These are phyloP conservation scores for Rhea americana DNA, from an alignment of 2,113 vertebrate species.

Conservation along the genomic window DNA sequence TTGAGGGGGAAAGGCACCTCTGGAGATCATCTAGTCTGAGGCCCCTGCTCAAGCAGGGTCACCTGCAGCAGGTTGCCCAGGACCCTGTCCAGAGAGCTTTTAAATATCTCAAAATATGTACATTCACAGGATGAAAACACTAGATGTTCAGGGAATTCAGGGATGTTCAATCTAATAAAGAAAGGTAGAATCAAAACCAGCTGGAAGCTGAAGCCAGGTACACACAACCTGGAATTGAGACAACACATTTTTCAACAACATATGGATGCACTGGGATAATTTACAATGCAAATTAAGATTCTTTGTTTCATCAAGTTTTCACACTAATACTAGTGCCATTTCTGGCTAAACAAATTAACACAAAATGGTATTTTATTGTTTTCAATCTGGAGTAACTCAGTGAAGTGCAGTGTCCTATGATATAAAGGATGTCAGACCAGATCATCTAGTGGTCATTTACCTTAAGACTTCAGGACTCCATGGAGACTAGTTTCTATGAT, in stretches of 20 bases:
- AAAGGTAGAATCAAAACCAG: not conserved
- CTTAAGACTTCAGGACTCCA: not conserved
- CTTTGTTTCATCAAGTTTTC: rapidly evolving
- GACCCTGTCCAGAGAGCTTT: no score
- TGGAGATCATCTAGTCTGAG: no score
- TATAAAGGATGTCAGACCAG: not conserved
- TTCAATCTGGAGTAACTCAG: not conserved
- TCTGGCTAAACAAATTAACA: rapidly evolving
- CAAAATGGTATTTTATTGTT: not conserved
- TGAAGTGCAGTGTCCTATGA: not conserved
- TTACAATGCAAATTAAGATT: rapidly evolving
- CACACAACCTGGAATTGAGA: rapidly evolving
- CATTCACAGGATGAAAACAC: not conserved
- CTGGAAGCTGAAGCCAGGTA: not conserved
- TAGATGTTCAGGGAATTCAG: not conserved
- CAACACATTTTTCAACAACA: rapidly evolving
- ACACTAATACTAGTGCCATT: rapidly evolving
- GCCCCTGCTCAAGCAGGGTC: no score
- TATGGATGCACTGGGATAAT: not conserved
- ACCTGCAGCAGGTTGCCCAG: no score
- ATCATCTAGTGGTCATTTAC: rapidly evolving
- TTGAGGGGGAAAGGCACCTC: no score
- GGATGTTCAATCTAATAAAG: not conserved
- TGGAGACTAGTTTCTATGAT: not conserved
- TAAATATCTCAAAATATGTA: no score